A percentile compares a stretch with the other conserved stretches of the same genome.
Conservation (phyloP, 2,888 invertebrate species). For the Gordius sp. region DNA sequence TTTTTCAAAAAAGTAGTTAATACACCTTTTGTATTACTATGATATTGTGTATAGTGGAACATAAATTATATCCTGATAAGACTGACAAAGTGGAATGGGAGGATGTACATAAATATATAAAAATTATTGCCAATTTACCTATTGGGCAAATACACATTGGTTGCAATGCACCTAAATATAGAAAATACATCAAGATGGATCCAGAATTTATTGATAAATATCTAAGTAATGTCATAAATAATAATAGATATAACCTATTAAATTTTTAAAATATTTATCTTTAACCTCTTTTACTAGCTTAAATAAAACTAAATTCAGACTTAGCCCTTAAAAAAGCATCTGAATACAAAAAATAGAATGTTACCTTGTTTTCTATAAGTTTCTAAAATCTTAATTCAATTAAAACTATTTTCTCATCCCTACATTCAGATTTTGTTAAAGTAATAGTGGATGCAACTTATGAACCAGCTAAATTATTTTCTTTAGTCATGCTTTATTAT, state of each 20-base stretch:
- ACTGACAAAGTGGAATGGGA: background rate
- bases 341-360: no score
- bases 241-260: background rate
- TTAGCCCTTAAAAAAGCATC: no score
- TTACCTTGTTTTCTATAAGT: no score
- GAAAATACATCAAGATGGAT: background rate
- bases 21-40: no score
- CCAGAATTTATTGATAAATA: conserved; percentile 10
- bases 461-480: no score
- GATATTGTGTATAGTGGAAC: no score
- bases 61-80: conserved; percentile 4
- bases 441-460: no score
- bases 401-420: no score
- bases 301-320: no score
- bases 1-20: background rate
- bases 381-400: no score
- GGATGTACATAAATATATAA: background rate
- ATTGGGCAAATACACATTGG: background rate
- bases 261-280: background rate
- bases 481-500: no score
- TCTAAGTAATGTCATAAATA: background rate
- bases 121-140: conserved; percentile 5
- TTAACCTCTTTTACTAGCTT: background rate
- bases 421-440: no score
- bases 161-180: background rate